Base-by-base conservation (phyloP, 1,140 invertebrate genomes). In the Aphelenchoides fujianensis region DNA sequence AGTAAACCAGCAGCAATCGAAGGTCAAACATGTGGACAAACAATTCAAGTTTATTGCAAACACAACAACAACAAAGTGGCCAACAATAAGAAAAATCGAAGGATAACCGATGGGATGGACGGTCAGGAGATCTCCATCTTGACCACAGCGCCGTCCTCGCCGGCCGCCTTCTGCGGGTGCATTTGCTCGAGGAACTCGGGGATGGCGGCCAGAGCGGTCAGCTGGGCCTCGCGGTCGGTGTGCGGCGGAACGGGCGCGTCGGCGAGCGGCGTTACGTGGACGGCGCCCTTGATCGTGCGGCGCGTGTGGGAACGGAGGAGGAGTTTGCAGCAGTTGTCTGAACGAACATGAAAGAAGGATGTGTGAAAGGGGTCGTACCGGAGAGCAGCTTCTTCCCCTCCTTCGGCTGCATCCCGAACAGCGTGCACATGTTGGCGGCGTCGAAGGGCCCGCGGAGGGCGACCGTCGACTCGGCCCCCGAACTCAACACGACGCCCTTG, bases 381-480 rank as follows among this genome's bases (percentile, higher is more conserved):
- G 71, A 37, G 36, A 80, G 52, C 48, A 80, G 61, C 54, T 70
- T 68, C 0, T 61, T 62, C 30, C 74, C 74, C 5, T 70, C 19
- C 1, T 37, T 36, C 27, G 79, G 41, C 9, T 66, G 19, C 34
- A 74, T 32, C 36, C 74, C 79, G 70, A 83, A 84, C 2, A 83
- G 68, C 1, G 66, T 34, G 19, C 73, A 71, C 67, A 83, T 69
- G 72, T 83, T 83, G 19, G 79, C 78, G 3, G 70, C 76, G 70
- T 83, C 82, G 55, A 78, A 80, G 7, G 82, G 83, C 5, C 74
- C 83, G 3, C 82, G 78, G 16, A 83, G 55, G 34, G 79, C 63
- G 9, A 84, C 63, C 12, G 80, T 63, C 30, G 72, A 69, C 9
- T 82, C 68, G 5, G 79, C 79, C 30, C 79, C 81, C 52, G 75